Evolutionary conservation across 2,113 vertebrate genomes (phyloP).

Genomic region (Strix aluco): DNA sequence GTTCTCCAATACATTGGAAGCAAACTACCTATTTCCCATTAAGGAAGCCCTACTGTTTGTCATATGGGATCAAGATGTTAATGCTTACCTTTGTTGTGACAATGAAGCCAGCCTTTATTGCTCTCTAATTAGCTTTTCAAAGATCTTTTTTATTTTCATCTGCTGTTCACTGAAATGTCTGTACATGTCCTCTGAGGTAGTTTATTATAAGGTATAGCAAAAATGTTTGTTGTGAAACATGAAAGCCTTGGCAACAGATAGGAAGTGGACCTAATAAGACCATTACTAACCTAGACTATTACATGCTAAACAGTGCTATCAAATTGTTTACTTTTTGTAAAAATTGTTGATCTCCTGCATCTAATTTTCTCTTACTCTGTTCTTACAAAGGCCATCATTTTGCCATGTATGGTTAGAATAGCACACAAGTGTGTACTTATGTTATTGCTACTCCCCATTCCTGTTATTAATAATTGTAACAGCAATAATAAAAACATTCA

Average conservation of each 20-base stretch:
- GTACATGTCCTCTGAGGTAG: background rate
- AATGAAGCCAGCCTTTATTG: background rate
- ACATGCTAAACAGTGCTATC: background rate
- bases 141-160: background rate
- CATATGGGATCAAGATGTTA: fast-evolving
- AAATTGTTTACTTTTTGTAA: background rate
- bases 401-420: background rate
- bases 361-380: background rate
- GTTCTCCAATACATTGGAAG: background rate
- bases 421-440: background rate
- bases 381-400: background rate
- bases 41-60: background rate
- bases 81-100: background rate
- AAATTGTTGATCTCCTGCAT: background rate
- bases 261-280: background rate
- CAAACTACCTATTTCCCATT: background rate
- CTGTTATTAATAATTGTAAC: background rate
- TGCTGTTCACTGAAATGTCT: background rate
- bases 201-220: background rate
- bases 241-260: background rate
- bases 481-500: background rate
- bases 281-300: background rate
- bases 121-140: background rate
- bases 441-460: background rate
- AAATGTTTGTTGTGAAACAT: background rate